Base-by-base conservation (phyloP, 1,140 invertebrate species). In the Sitobion miscanthi region DNA sequence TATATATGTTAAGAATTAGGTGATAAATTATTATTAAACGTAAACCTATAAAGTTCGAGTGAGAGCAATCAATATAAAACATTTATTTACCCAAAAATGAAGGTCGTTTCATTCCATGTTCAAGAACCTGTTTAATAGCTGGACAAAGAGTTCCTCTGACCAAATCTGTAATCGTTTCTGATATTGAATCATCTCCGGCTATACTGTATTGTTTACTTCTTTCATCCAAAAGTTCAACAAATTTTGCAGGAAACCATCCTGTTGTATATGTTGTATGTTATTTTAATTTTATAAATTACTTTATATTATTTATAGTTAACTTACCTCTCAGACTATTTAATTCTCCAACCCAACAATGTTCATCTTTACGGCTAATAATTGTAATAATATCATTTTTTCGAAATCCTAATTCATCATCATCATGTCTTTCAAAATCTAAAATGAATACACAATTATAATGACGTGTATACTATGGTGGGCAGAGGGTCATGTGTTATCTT, bases 331-430 rank as follows among this genome's bases (percentile, higher is more conserved):
- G 95, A 5, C 99, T 99, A 96, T 99, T 99, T 5, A 99, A 95
- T 95, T 99, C 99, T 88, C 99, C 99, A 94, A 99, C 97, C 99
- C 99, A 99, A 95, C 99, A 99, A 95, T 99, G 99, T 95, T 99
- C 99, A 96, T 99, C 99, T 95, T 99, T 98, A 95, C 99, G 98
- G 95, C 98, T 99, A 49, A 99, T 97, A 62, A 99, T 98, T 87
- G 98, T 99, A 85, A 99, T 99, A 35, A 99, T 98, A 95, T 99
- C 99, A 96, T 99, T 99, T 95, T 99, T 99, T 90, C 98, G 96
- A 95, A 99, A 99, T 52, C 99, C 99, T 47, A 99, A 96, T 96
- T 99, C 99, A 96, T 99, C 99, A 95, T 99, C 98, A 96, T 99
- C 99, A 95, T 99, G 98, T 94, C 99, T 96, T 95, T 99, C 99